Conservation (phyloP, 2,888 invertebrate genomes). For the Alloplasta piceator region DNA sequence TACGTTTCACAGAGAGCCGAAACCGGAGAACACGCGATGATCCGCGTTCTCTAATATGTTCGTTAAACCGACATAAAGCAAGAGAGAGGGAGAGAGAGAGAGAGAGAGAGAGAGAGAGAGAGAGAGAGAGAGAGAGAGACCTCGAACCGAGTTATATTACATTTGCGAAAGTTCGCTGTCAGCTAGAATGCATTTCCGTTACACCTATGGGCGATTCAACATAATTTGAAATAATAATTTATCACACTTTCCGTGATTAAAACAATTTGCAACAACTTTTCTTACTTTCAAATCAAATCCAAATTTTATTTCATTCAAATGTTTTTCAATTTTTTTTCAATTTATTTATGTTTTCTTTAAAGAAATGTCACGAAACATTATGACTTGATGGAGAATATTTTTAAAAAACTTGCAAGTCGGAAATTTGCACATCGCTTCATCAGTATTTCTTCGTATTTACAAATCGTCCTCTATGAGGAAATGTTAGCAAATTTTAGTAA, state of each 20-base stretch:
- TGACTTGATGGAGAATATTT: too few relatives aligned
- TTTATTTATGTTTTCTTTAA: background rate
- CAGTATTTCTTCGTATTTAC: too few relatives aligned
- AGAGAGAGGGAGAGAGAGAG: constrained; percentile 23
- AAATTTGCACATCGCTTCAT: too few relatives aligned
- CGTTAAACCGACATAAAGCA: constrained; percentile 12
- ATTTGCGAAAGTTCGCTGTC: constrained; percentile 9
- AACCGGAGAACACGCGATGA: constrained; percentile 23
- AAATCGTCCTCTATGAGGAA: too few relatives aligned
- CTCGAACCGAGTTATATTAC: constrained; percentile 10
- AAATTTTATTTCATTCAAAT: background rate
- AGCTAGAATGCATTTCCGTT: background rate
- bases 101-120: constrained; percentile 16
- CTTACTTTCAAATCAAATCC: background rate
- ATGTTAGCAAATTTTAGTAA: too few relatives aligned
- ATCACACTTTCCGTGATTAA: too few relatives aligned
- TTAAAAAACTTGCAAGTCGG: too few relatives aligned
- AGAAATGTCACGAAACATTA: too few relatives aligned
- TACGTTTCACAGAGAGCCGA: constrained; percentile 17
- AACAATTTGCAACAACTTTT: background rate
- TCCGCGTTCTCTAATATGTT: constrained; percentile 27
- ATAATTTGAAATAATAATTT: background rate
- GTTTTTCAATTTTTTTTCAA: background rate
- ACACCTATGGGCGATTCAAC: background rate
- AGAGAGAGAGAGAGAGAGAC: constrained; percentile 31